Conservation (phyloP, 1,140 invertebrate species). For the Adelges cooleyi region DNA sequence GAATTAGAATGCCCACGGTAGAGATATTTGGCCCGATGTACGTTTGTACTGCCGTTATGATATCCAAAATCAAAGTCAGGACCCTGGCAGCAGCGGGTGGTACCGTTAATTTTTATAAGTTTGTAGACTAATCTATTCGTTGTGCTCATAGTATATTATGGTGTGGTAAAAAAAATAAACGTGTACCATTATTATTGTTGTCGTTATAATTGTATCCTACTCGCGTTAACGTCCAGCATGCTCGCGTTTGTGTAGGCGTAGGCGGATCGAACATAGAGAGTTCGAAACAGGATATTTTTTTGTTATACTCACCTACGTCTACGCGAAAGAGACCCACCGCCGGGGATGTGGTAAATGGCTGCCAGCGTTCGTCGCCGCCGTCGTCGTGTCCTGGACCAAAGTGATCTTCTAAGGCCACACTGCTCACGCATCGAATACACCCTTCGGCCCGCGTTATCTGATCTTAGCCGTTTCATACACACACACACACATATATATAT, state of each 20-base stretch:
- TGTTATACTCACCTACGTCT: no score
- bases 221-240: not conserved
- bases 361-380: not conserved
- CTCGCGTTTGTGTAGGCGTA: not conserved
- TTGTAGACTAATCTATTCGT: no score
- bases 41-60: no score
- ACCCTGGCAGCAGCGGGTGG: no score
- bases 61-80: no score
- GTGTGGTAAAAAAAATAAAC: no score
- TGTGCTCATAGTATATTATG: no score
- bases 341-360: constrained; percentile 9
- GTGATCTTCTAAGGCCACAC: constrained; percentile 21
- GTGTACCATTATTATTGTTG: no score
- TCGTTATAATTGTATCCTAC: not conserved
- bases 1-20: no score
- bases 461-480: constrained; percentile 11
- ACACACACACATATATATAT: not conserved
- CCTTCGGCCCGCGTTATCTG: constrained; percentile 22
- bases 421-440: constrained; percentile 22
- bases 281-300: constrained; percentile 4
- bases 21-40: no score
- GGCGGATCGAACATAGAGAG: not conserved
- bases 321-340: not conserved
- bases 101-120: no score
- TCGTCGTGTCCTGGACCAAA: not conserved